Evolutionary conservation across 2,113 vertebrate species (phyloP).

Genomic region (Podarcis cretensis): DNA sequence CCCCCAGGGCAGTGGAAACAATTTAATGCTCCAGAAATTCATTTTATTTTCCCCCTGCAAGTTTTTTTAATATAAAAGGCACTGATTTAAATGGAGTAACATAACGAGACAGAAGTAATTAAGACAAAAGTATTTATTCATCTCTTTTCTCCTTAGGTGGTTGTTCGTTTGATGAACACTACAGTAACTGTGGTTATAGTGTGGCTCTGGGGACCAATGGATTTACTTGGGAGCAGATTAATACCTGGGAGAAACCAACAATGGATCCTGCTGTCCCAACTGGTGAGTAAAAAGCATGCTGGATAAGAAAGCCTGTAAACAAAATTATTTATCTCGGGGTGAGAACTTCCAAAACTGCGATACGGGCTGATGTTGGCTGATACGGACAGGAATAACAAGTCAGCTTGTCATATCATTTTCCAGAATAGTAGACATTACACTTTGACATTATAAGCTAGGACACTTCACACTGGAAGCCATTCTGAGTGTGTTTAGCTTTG

Average conservation of each 20-base stretch:
- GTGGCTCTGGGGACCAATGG: constrained; percentile 95
- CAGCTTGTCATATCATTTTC: neutral
- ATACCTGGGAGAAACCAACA: constrained; percentile 95
- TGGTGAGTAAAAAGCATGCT: constrained; percentile 74
- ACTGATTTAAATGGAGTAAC: constrained; percentile 64
- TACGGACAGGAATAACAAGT: neutral
- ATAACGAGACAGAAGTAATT: constrained; percentile 63
- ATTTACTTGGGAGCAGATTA: constrained; percentile 97
- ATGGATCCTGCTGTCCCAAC: constrained; percentile 91
- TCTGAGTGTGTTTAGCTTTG: neutral
- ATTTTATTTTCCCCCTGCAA: constrained; percentile 38
- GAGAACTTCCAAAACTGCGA: neutral
- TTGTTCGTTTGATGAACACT: constrained; percentile 94
- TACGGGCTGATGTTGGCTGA: neutral
- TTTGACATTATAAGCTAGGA: neutral
- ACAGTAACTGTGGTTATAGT: constrained; percentile 93
- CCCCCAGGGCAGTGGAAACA: constrained; percentile 47
- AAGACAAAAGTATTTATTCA: constrained; percentile 54
- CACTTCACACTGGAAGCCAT: neutral
- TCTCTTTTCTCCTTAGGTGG: constrained; percentile 81
- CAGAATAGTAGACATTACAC: neutral
- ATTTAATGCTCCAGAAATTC: constrained; percentile 25
- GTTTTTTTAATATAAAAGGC: constrained; percentile 66
- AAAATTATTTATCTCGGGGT: neutral
- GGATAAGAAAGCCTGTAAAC: fast-evolving